Evolutionary conservation across 2,113 vertebrate species (phyloP).

Genomic region (Corydoras maculifer): DNA sequence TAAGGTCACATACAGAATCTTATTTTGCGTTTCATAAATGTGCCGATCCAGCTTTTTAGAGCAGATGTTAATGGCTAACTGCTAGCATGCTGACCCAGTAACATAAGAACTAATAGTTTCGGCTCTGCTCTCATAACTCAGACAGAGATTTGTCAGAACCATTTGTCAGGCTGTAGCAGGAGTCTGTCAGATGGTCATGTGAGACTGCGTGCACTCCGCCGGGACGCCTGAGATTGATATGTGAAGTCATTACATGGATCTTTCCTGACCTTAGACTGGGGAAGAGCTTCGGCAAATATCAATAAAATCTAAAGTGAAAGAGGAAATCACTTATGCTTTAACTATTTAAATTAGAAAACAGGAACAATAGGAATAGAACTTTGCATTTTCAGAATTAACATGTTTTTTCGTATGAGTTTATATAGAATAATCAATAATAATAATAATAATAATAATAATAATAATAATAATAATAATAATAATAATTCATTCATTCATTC

Average conservation of each 20-base stretch:
- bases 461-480: too few relatives aligned
- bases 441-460: too few relatives aligned
- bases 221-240: conserved; percentile 47
- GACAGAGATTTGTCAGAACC: conserved; percentile 44
- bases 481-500: too few relatives aligned
- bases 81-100: conserved; percentile 48
- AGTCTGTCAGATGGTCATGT: conserved; percentile 47
- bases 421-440: too few relatives aligned
- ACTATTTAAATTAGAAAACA: too few relatives aligned
- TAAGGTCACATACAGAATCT: too few relatives aligned
- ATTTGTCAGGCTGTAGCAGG: conserved; percentile 62
- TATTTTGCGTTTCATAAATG: too few relatives aligned
- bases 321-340: too few relatives aligned
- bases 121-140: conserved; percentile 58
- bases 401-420: too few relatives aligned
- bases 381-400: too few relatives aligned
- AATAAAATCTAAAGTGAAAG: conserved; percentile 11
- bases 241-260: conserved; percentile 50
- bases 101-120: conserved; percentile 53
- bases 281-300: background rate
- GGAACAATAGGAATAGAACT: too few relatives aligned
- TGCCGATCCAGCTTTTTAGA: background rate
- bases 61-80: conserved; percentile 41
- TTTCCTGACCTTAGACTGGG: conserved; percentile 2
- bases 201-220: conserved; percentile 33